These are phyloP conservation scores for Oligia fasciuncula DNA, from an alignment of 2,888 invertebrate species.

Conservation along the genomic window DNA sequence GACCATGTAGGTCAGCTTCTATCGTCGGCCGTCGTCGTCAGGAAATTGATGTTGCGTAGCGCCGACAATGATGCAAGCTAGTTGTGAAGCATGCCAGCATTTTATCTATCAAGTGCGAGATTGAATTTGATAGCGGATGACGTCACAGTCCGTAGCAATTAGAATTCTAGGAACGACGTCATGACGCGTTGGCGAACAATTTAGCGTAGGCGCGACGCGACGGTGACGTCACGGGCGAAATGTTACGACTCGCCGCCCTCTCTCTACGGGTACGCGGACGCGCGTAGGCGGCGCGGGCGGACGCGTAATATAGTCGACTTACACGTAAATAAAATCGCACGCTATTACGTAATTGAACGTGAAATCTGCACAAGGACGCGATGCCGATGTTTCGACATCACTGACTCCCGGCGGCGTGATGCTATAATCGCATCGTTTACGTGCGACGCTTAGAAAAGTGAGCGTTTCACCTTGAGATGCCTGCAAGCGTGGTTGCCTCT, in stretches of 20 bases:
- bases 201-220: conserved; percentile 83
- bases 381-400: conserved; percentile 81
- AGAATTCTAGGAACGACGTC: conserved; percentile 81
- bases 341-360: conserved; percentile 85
- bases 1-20: conserved; percentile 77
- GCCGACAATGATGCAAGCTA: conserved; percentile 75
- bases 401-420: conserved; percentile 79
- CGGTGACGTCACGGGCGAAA: conserved; percentile 87
- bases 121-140: conserved; percentile 74
- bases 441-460: conserved; percentile 87
- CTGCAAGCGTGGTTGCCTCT: conserved; percentile 82
- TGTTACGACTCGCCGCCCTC: conserved; percentile 73
- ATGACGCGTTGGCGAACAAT: conserved; percentile 77
- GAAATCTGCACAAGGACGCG: conserved; percentile 87
- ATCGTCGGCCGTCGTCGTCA: conserved; percentile 65
- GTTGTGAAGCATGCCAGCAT: conserved; percentile 61
- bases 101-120: conserved; percentile 69
- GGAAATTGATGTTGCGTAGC: conserved; percentile 78
- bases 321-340: conserved; percentile 81
- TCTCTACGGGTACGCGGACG: conserved; percentile 66
- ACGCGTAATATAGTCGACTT: conserved; percentile 72
- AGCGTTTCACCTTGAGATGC: conserved; percentile 88
- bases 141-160: conserved; percentile 76
- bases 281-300: conserved; percentile 69
- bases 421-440: conserved; percentile 87